Evolutionary conservation across 1,140 invertebrate genomes (phyloP).

Genomic region (Lineus longissimus): DNA sequence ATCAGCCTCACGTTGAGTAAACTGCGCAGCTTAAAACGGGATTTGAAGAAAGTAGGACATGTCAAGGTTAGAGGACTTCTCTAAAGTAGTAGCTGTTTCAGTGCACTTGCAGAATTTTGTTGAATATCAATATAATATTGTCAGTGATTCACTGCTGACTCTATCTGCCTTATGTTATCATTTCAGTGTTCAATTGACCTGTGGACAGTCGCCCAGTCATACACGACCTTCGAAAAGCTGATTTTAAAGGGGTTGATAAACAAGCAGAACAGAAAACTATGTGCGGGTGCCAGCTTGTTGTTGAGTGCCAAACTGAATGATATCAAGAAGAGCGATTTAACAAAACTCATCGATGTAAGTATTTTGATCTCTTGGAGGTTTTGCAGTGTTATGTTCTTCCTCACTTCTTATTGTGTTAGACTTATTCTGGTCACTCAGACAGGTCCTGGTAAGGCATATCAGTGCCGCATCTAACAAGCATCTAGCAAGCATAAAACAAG

Average conservation of each 20-base stretch:
- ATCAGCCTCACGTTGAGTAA: slow-evolving; percentile 95
- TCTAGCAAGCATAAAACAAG: too few relatives aligned
- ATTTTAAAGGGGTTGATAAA: slow-evolving; percentile 86
- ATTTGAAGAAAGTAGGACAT: slow-evolving; percentile 91
- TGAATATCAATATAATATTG: not conserved
- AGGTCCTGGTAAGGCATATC: not conserved
- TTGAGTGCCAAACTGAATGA: slow-evolving; percentile 95
- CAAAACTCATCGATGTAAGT: slow-evolving; percentile 78
- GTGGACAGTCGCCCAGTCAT: slow-evolving; percentile 88
- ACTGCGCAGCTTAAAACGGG: slow-evolving; percentile 88
- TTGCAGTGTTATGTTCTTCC: not conserved
- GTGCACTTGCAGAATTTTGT: not conserved
- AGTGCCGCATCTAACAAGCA: not conserved
- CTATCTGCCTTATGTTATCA: slow-evolving; percentile 16
- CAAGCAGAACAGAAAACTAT: slow-evolving; percentile 91
- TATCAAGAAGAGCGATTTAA: slow-evolving; percentile 83
- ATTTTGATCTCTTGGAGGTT: not conserved
- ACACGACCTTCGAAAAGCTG: slow-evolving; percentile 96
- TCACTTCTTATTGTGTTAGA: not conserved
- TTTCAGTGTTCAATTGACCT: slow-evolving; percentile 73
- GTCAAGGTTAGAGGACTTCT: slow-evolving; percentile 59
- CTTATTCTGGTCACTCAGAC: not conserved
- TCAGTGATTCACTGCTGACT: too few relatives aligned
- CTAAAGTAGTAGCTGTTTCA: slow-evolving; percentile 2
- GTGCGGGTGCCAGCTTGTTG: slow-evolving; percentile 88